These are phyloP conservation scores for Gymnothorax javanicus DNA, from an alignment of 2,797 vertebrate genomes.

Conservation along the genomic window DNA sequence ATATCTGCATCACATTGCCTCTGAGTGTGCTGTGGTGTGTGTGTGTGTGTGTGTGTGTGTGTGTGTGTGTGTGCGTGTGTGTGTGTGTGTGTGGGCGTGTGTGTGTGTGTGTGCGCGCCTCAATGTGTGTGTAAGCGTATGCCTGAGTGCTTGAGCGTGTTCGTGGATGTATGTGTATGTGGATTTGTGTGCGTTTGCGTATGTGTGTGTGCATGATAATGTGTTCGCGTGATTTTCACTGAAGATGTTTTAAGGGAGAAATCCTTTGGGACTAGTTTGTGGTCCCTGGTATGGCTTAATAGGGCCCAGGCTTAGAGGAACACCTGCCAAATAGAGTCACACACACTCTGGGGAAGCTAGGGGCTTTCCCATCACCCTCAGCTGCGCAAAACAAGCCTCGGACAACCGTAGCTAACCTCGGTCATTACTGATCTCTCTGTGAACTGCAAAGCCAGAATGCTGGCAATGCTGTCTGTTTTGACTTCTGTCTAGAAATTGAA, in stretches of 20 bases:
- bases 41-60: constrained; percentile 12
- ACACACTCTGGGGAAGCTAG: background rate
- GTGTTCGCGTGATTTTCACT: background rate
- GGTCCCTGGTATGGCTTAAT: background rate
- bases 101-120: constrained; percentile 7
- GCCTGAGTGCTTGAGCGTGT: background rate
- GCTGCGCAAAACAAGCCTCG: background rate
- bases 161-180: background rate
- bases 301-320: background rate
- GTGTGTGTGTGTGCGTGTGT: background rate
- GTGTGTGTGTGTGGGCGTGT: background rate
- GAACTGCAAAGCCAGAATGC: too few relatives aligned
- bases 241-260: background rate
- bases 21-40: background rate
- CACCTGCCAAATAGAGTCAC: background rate
- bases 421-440: background rate
- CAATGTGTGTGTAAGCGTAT: background rate
- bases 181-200: background rate
- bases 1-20: background rate
- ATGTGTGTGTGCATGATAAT: background rate
- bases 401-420: background rate
- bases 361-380: background rate
- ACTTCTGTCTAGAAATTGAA: too few relatives aligned
- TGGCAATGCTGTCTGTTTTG: too few relatives aligned
- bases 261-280: background rate